A percentile compares a stretch with the other conserved stretches of the same genome.
phyloP scores from a whole-genome alignment of 2,113 vertebrate species.

The Oncorhynchus keta region DNA sequence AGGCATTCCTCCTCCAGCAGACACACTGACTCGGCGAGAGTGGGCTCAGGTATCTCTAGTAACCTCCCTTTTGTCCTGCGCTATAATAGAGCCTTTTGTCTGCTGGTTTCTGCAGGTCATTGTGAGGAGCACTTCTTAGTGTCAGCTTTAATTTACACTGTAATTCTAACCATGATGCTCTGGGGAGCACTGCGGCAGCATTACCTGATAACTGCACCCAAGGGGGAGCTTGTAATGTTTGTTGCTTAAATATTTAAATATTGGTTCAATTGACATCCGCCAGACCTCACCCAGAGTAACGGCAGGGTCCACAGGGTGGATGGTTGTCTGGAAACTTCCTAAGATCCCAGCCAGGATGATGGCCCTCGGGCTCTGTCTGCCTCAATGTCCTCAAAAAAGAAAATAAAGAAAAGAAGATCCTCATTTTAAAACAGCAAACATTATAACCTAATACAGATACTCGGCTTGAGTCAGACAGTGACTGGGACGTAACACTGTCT shows the following conservation, averaged over 20 bases:
- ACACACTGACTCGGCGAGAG: slow-evolving; percentile 68
- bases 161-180: slow-evolving; percentile 80
- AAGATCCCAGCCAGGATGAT: slow-evolving; percentile 59
- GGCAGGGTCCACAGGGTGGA: slow-evolving; percentile 35
- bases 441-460: slow-evolving; percentile 68
- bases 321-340: slow-evolving; percentile 42
- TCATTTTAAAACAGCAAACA: slow-evolving; percentile 73
- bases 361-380: slow-evolving; percentile 59
- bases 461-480: slow-evolving; percentile 48
- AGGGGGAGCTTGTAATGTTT: slow-evolving; percentile 71
- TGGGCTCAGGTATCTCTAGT: slow-evolving; percentile 76
- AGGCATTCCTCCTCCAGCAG: slow-evolving; percentile 61
- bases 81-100: slow-evolving; percentile 84
- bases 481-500: slow-evolving; percentile 28
- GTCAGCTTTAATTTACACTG: slow-evolving; percentile 87
- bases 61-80: slow-evolving; percentile 82
- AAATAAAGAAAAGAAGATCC: slow-evolving; percentile 51
- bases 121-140: slow-evolving; percentile 84
- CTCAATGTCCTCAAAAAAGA: slow-evolving; percentile 53
- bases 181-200: slow-evolving; percentile 72
- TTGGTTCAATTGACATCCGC: slow-evolving; percentile 65
- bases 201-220: slow-evolving; percentile 71
- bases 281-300: slow-evolving; percentile 49
- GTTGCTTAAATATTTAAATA: slow-evolving; percentile 79
- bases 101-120: slow-evolving; percentile 77